Base-by-base conservation (phyloP, 2,888 invertebrate species). In the Drosophila hamatofila region DNA sequence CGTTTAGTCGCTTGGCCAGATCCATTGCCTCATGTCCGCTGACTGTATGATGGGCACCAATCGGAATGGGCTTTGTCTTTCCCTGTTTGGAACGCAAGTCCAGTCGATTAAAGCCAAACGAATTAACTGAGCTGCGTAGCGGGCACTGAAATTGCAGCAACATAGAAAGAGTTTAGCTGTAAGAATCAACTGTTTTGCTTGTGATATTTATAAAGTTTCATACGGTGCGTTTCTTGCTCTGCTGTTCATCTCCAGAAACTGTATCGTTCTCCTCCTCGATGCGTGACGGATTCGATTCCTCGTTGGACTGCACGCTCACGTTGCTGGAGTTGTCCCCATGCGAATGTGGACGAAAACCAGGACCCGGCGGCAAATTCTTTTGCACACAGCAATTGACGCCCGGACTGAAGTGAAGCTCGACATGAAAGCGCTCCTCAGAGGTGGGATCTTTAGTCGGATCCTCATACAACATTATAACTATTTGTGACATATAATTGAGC, bases 401-500 rank as follows among this genome's bases (percentile, higher is more conserved):
- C 0, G 99, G 99, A 93, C 99, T 99, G 93, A 99, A 99, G 94
- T 99, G 99, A 14, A 99, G 94, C 93, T 99, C 99, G 57, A 99
- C 98, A 92, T 99, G 99, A 92, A 99, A 99, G 80, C 99, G 94
- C 92, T 97, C 97, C 91, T 98, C 97, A 0, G 98, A 98, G 59
- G 95, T 95, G 0, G 96, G 97, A 93, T 97, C 98, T 93, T 99
- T 98, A 0, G 97, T 98, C 8, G 98, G 99, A 93, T 99, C 99
- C 93, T 99, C 99, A 91, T 99, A 99, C 1, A 98, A 94, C 98
- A 99, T 98, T 30, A 99, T 97, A 1, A 99, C 99, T 68, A 99
- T 97, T 93, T 99, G 99, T 6, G 99, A 98, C 97, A 99, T 98
- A 93, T 99, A 99, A 94, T 99, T 99, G 35, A 99, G 95, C 93